A percentile compares a stretch with the other conserved stretches of the same genome.
phyloP scores from a whole-genome alignment of 2,113 vertebrate species.

The Hydrolagus affinis region DNA sequence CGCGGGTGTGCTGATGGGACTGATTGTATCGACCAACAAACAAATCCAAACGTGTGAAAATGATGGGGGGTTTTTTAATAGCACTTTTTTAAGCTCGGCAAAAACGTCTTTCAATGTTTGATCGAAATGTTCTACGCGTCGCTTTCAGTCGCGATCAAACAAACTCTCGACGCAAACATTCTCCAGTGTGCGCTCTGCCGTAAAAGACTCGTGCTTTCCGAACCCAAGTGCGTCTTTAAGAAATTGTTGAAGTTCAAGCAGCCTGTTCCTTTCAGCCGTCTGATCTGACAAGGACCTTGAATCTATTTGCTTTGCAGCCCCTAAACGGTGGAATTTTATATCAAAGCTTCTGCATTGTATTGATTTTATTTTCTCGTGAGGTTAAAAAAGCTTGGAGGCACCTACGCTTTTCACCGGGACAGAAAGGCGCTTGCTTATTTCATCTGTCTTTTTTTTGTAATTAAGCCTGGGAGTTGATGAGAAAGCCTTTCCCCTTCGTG shows the following conservation, averaged over 20 bases:
- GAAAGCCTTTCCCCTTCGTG: neutral
- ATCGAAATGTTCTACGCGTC: neutral
- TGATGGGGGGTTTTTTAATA: neutral
- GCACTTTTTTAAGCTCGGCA: neutral
- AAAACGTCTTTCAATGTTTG: neutral
- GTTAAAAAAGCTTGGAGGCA: neutral
- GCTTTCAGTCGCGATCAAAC: neutral
- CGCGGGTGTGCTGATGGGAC: neutral
- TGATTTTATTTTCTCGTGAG: neutral
- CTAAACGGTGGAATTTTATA: neutral
- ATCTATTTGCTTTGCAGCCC: neutral
- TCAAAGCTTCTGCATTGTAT: neutral
- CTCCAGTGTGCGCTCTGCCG: neutral
- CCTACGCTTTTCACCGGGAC: neutral
- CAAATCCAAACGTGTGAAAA: neutral
- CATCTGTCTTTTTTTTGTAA: neutral
- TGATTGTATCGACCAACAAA: constrained; percentile 4
- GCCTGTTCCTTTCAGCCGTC: neutral
- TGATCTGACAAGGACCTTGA: neutral
- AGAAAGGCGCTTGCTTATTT: neutral
- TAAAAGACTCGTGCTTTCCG: neutral
- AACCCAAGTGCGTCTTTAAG: neutral
- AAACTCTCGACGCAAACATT: neutral
- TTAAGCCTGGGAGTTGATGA: neutral
- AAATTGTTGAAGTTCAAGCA: neutral